phyloP scores from a whole-genome alignment of 2,113 vertebrate genomes.

The Willisornis vidua region DNA sequence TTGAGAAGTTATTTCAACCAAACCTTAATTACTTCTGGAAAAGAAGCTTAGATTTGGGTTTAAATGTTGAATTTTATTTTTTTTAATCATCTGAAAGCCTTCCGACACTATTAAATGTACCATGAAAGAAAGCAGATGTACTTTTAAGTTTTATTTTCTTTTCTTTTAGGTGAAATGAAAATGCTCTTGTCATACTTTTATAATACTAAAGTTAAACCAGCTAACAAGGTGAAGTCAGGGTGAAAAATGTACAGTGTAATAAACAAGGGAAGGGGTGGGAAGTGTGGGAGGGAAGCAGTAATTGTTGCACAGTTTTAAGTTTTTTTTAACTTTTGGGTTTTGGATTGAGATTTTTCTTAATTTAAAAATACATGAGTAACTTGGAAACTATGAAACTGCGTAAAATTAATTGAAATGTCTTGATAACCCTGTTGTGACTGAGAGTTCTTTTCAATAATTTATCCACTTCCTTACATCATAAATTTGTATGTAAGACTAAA shows the following conservation, averaged over 20 bases:
- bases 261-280: conserved; percentile 27
- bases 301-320: conserved; percentile 56
- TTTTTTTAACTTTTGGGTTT: conserved; percentile 43
- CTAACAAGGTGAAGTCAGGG: conserved; percentile 75
- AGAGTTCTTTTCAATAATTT: conserved; percentile 4
- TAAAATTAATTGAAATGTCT: conserved; percentile 40
- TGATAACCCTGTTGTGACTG: conserved; percentile 44
- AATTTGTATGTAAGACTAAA: conserved; percentile 1
- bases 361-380: conserved; percentile 53
- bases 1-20: conserved; percentile 72
- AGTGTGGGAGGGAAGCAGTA: conserved; percentile 8
- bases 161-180: conserved; percentile 71
- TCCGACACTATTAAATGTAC: conserved; percentile 71
- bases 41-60: conserved; percentile 74
- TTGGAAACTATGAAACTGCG: conserved; percentile 30
- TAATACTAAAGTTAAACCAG: conserved; percentile 76
- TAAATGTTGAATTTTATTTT: conserved; percentile 61
- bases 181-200: conserved; percentile 74
- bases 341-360: conserved; percentile 50
- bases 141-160: conserved; percentile 70
- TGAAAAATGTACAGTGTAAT: conserved; percentile 71
- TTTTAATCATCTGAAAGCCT: conserved; percentile 73
- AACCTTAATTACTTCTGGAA: conserved; percentile 74
- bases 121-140: conserved; percentile 70
- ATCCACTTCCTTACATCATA: conserved; percentile 1